A percentile compares a stretch with the other conserved stretches of the same genome.
phyloP scores from a whole-genome alignment of 2,797 vertebrate genomes.

The Steatocranus sp. region DNA sequence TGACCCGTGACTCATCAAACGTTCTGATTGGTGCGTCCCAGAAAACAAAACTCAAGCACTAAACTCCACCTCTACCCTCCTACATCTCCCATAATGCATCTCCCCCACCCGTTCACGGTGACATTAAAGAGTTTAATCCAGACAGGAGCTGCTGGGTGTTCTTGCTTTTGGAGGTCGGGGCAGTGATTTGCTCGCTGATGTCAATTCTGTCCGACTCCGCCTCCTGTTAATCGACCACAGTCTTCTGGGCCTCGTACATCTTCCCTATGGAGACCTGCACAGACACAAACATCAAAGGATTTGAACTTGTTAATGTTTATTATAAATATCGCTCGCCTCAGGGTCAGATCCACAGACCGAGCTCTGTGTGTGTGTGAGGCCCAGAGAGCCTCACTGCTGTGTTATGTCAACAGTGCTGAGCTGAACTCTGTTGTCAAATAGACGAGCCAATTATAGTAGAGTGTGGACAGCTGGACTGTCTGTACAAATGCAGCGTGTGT shows the following conservation, averaged over 20 bases:
- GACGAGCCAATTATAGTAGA: background rate
- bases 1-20: background rate
- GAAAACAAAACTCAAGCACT: background rate
- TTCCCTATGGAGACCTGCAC: constrained; percentile 43
- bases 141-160: background rate
- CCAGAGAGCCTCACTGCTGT: background rate
- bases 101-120: background rate
- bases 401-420: background rate
- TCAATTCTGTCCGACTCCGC: background rate
- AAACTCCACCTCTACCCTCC: background rate
- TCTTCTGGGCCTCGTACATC: constrained; percentile 50
- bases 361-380: background rate
- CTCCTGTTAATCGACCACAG: constrained; percentile 32
- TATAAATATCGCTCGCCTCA: background rate
- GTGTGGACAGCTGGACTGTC: background rate
- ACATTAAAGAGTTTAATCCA: background rate
- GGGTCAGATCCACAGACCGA: background rate
- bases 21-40: background rate
- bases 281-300: background rate
- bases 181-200: background rate
- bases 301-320: background rate
- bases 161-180: background rate
- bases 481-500: background rate
- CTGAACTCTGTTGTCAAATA: constrained; percentile 1
- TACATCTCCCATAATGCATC: constrained; percentile 30